A percentile compares a stretch with the other conserved stretches of the same genome.
phyloP scores from a whole-genome alignment of 2,113 vertebrate species.

The Nettapus auritus region DNA sequence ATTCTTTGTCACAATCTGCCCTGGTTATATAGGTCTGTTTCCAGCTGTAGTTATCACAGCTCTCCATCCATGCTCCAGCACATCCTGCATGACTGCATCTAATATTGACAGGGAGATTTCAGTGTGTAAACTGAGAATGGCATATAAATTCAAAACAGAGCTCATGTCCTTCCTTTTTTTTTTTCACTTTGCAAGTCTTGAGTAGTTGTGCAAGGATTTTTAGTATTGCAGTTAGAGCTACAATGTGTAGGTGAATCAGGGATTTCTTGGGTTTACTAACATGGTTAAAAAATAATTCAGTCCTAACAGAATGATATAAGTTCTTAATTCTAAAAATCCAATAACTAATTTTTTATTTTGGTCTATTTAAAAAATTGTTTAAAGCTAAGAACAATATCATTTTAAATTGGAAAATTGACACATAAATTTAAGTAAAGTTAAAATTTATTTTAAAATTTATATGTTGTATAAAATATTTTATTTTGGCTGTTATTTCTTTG shows the following conservation, averaged over 20 bases:
- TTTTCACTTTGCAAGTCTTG: accelerated
- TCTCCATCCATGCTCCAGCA: neutral
- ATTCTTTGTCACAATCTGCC: neutral
- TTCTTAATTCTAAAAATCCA: neutral
- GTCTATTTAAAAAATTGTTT: neutral
- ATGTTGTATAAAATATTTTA: neutral
- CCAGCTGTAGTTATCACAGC: neutral
- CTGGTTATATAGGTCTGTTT: neutral
- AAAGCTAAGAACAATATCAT: neutral
- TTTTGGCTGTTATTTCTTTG: neutral
- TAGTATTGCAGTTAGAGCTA: neutral
- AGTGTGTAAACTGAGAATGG: neutral
- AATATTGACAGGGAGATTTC: accelerated
- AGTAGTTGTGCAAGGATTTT: neutral
- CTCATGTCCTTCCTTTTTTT: neutral
- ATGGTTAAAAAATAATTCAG: neutral
- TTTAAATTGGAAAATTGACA: neutral
- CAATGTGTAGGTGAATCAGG: neutral
- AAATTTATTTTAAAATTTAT: neutral
- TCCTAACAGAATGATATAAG: neutral
- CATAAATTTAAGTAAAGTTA: neutral
- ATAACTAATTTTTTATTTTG: neutral
- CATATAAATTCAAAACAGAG: neutral
- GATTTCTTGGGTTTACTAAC: neutral
- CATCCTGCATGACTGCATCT: neutral